Evolutionary conservation across 2,797 vertebrate genomes (phyloP).

Genomic region (Spondyliosoma cantharus): DNA sequence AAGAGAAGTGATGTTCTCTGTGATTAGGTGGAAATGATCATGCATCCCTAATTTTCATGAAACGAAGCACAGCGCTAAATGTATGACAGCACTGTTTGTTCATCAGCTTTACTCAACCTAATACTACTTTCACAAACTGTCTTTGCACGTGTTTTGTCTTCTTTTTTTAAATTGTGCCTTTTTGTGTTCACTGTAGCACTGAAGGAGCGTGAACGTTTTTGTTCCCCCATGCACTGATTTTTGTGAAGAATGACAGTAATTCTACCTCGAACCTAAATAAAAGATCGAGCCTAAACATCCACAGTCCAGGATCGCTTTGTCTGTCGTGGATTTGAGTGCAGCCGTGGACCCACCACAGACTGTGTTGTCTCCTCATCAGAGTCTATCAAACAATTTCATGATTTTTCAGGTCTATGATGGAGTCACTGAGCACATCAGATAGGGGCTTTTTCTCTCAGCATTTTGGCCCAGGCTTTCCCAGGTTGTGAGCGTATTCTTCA

Average conservation of each 20-base stretch:
- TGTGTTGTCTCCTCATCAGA: neutral
- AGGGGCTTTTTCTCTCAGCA: neutral
- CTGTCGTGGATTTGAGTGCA: neutral
- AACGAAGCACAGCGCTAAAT: neutral
- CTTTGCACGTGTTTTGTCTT: neutral
- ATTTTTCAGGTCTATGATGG: neutral
- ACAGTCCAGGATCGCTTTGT: neutral
- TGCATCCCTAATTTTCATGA: neutral
- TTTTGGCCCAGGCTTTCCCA: neutral
- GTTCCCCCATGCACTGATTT: neutral
- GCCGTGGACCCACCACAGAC: neutral
- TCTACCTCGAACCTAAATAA: neutral
- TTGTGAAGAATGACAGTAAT: neutral
- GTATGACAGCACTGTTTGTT: neutral
- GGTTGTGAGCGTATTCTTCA: slow-evolving; percentile 6
- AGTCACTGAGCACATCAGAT: too few species aligned
- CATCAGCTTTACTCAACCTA: neutral
- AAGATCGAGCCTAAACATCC: neutral
- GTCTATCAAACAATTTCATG: neutral
- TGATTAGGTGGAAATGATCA: too few species aligned
- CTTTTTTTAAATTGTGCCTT: neutral
- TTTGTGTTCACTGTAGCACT: neutral
- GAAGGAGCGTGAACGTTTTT: neutral
- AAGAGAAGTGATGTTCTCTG: too few species aligned
- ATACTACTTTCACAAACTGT: neutral